Conservation (phyloP, 2,113 vertebrate species). For the Sterna hirundo region DNA sequence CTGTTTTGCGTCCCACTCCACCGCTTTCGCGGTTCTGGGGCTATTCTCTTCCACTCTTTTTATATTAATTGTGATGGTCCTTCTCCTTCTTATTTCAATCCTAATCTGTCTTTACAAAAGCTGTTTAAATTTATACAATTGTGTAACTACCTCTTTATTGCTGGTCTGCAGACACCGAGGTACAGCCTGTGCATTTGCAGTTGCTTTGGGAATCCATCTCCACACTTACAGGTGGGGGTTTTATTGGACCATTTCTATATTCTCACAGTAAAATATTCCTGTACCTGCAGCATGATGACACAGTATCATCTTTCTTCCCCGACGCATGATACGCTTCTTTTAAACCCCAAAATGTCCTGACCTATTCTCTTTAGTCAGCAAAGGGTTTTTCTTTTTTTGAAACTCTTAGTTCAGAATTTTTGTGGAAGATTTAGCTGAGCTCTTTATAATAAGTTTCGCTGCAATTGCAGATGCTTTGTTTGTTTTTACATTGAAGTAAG, state of each 20-base stretch:
- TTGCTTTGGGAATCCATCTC: background rate
- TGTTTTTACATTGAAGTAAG: background rate
- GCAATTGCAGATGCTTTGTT: background rate
- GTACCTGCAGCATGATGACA: background rate
- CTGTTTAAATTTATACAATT: background rate
- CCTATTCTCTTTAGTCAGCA: background rate
- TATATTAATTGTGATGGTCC: background rate
- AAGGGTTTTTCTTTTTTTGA: background rate
- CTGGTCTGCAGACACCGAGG: background rate
- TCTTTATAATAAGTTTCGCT: background rate
- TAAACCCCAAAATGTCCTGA: background rate
- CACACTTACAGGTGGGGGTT: background rate
- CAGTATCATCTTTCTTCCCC: background rate
- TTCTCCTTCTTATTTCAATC: background rate
- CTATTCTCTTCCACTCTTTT: background rate
- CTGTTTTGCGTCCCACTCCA: background rate
- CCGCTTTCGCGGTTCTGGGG: fast-evolving
- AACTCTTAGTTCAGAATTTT: background rate
- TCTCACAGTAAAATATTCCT: background rate
- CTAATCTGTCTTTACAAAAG: background rate
- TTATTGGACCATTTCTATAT: background rate
- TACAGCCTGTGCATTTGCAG: background rate
- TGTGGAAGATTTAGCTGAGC: background rate
- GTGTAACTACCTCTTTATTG: background rate
- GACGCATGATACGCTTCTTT: background rate